Percentiles rank a stretch among this genome's conserved stretches.
These are phyloP conservation scores for Mimumesa dahlbomi DNA, from an alignment of 2,888 invertebrate genomes.

Conservation along the genomic window DNA sequence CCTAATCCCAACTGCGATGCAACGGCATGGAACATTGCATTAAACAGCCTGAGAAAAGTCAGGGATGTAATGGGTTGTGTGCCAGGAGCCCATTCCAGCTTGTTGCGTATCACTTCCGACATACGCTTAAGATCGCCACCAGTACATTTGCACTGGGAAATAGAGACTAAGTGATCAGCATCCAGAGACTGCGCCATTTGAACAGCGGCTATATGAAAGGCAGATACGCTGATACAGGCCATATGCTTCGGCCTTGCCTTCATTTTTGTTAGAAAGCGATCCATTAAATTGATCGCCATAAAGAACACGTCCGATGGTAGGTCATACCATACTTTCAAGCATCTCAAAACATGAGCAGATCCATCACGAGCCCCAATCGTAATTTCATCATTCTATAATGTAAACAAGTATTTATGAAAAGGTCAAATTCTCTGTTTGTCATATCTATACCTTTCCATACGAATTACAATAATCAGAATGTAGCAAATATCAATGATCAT, in stretches of 20 bases:
- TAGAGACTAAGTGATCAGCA: slow-evolving; percentile 85
- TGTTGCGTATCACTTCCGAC: slow-evolving; percentile 90
- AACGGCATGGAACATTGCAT: slow-evolving; percentile 83
- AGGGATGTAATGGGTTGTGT: slow-evolving; percentile 84
- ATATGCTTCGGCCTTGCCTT: slow-evolving; percentile 91
- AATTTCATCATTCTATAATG: slow-evolving; percentile 85
- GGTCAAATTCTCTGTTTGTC: no score
- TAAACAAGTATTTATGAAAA: no score
- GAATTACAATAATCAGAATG: no score
- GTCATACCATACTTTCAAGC: slow-evolving; percentile 92
- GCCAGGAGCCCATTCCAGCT: slow-evolving; percentile 85
- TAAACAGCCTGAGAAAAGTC: slow-evolving; percentile 86
- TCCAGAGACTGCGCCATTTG: slow-evolving; percentile 84
- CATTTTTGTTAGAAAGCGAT: slow-evolving; percentile 91
- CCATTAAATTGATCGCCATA: slow-evolving; percentile 89
- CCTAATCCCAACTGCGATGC: slow-evolving; percentile 82
- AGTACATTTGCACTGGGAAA: slow-evolving; percentile 90
- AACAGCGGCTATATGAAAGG: slow-evolving; percentile 91
- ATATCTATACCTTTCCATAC: no score
- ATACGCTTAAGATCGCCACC: slow-evolving; percentile 92
- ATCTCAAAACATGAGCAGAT: slow-evolving; percentile 90
- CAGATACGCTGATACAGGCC: slow-evolving; percentile 92
- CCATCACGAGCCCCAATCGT: slow-evolving; percentile 89
- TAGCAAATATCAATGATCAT: no score
- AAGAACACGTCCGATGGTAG: slow-evolving; percentile 90